Percentiles rank a stretch among this genome's conserved stretches.
phyloP scores from a whole-genome alignment of 2,113 vertebrate genomes.

The Stigmatopora argus region DNA sequence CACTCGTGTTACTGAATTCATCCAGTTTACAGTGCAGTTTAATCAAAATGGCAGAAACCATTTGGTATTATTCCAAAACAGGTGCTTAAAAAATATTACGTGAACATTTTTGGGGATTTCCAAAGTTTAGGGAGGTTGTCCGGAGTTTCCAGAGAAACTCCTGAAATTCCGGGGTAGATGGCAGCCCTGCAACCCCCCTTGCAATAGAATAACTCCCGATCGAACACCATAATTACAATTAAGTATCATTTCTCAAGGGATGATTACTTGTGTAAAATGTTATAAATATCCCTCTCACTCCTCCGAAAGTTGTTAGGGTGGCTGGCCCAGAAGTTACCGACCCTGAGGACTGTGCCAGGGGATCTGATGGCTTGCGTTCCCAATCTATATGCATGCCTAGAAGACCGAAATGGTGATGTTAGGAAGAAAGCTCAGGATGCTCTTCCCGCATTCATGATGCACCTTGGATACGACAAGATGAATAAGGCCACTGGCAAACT shows the following conservation, averaged over 20 bases:
- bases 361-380: slow-evolving; percentile 86
- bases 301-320: slow-evolving; percentile 81
- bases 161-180: too few relatives aligned
- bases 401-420: slow-evolving; percentile 95
- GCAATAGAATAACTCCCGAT: background rate
- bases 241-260: background rate
- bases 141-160: too few relatives aligned
- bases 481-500: slow-evolving; percentile 86
- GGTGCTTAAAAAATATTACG: too few relatives aligned
- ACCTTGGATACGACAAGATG: slow-evolving; percentile 95
- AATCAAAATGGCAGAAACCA: too few relatives aligned
- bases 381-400: slow-evolving; percentile 84
- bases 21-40: too few relatives aligned
- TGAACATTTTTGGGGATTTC: too few relatives aligned
- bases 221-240: background rate
- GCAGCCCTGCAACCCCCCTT: too few relatives aligned
- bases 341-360: slow-evolving; percentile 77
- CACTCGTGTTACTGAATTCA: too few relatives aligned
- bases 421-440: slow-evolving; percentile 95
- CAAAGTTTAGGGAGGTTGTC: too few relatives aligned
- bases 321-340: slow-evolving; percentile 90
- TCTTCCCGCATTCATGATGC: slow-evolving; percentile 95
- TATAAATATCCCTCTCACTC: background rate
- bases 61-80: too few relatives aligned
- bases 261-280: background rate